phyloP scores from a whole-genome alignment of 92 coral and sea anemone genomes.

The Heteractis magnifica region DNA sequence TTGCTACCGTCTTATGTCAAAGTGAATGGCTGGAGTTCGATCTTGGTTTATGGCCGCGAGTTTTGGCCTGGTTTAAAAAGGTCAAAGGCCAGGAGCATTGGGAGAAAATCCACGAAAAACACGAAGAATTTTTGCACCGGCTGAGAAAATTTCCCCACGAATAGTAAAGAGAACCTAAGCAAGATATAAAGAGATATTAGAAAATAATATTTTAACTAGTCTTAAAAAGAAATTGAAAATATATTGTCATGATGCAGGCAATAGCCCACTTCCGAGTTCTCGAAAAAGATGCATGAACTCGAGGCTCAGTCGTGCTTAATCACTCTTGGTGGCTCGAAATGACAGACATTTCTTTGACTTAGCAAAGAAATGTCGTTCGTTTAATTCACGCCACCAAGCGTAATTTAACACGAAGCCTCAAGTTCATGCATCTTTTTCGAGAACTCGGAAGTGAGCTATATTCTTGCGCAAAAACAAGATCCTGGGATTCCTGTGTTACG shows the following conservation, averaged over 20 bases:
- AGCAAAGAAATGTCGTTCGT: too few species aligned
- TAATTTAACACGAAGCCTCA: too few species aligned
- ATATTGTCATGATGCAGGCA: not conserved
- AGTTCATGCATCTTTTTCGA: too few species aligned
- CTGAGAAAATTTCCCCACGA: slow-evolving; percentile 60
- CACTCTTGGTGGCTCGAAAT: too few species aligned
- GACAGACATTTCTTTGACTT: too few species aligned
- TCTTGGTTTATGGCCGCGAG: slow-evolving; percentile 74
- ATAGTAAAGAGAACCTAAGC: not conserved
- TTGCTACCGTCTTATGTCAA: slow-evolving; percentile 73
- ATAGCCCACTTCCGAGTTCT: too few species aligned
- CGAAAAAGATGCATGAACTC: too few species aligned
- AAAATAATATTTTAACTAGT: not conserved
- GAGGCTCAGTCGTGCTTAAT: too few species aligned
- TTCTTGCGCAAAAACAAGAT: too few species aligned
- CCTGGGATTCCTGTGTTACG: not conserved
- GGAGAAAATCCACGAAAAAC: slow-evolving; percentile 71
- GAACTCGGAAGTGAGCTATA: too few species aligned
- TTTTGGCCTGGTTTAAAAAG: slow-evolving; percentile 65
- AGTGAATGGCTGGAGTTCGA: slow-evolving; percentile 82
- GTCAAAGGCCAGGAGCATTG: slow-evolving; percentile 75
- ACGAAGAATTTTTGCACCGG: slow-evolving; percentile 60
- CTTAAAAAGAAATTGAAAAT: not conserved
- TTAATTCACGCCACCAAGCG: too few species aligned
- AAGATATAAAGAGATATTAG: not conserved